Conservation (phyloP, 2,797 vertebrate genomes). For the Rhinatrema bivittatum region DNA sequence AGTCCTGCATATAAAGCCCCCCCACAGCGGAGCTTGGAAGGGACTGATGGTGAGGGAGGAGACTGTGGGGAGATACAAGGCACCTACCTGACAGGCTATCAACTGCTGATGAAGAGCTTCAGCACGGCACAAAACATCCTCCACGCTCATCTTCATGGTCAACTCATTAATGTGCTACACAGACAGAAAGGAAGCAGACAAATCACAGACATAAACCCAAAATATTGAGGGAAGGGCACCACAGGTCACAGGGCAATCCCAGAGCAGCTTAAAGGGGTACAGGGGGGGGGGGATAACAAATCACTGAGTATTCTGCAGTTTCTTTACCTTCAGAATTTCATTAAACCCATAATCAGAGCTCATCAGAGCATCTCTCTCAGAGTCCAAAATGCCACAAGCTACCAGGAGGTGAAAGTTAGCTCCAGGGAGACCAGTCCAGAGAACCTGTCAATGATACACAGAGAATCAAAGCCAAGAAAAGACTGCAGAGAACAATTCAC, state of each 20-base stretch:
- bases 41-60: too few species aligned
- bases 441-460: too few species aligned
- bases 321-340: constrained; percentile 81
- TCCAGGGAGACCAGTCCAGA: constrained; percentile 77
- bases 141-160: constrained; percentile 82
- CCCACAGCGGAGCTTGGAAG: too few species aligned
- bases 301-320: background rate
- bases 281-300: background rate
- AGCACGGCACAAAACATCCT: constrained; percentile 57
- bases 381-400: constrained; percentile 77
- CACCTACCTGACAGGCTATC: constrained; percentile 36
- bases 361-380: constrained; percentile 77
- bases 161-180: constrained; percentile 83
- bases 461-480: too few species aligned
- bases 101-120: constrained; percentile 71
- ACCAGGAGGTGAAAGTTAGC: constrained; percentile 83
- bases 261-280: background rate
- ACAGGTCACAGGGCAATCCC: too few species aligned
- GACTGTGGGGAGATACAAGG: too few species aligned
- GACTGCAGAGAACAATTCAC: too few species aligned
- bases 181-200: background rate
- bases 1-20: too few species aligned
- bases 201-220: background rate
- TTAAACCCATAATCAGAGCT: constrained; percentile 83
- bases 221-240: background rate